phyloP scores from a whole-genome alignment of 2,888 invertebrate species.

The Apamea monoglypha region DNA sequence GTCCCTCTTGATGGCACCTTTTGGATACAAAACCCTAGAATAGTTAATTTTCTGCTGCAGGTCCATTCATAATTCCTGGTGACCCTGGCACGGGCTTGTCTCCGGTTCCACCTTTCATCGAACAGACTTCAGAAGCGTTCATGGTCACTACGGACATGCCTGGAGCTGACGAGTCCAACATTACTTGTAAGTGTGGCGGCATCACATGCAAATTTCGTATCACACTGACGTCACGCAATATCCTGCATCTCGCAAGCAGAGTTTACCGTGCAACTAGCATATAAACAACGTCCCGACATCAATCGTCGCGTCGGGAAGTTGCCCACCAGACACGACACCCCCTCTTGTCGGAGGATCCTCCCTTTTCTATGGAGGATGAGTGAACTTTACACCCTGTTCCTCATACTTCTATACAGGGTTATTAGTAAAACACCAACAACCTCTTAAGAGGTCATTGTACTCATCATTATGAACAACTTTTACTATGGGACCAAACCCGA shows the following conservation, averaged over 20 bases:
- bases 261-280: not conserved
- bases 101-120: constrained; percentile 83
- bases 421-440: no score
- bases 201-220: not conserved
- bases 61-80: constrained; percentile 86
- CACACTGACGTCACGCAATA: not conserved
- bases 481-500: no score
- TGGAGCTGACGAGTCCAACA: constrained; percentile 66
- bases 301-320: no score
- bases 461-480: no score
- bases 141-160: constrained; percentile 66
- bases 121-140: constrained; percentile 77
- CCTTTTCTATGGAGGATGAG: no score
- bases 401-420: no score
- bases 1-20: not conserved
- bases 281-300: not conserved
- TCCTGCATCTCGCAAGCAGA: not conserved
- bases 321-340: no score
- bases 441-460: no score
- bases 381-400: no score
- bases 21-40: not conserved
- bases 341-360: no score
- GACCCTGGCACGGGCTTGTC: constrained; percentile 82
- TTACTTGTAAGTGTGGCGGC: constrained; percentile 81
- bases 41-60: constrained; percentile 64